Conservation (phyloP, 2,797 vertebrate genomes). For the Lates japonicus region DNA sequence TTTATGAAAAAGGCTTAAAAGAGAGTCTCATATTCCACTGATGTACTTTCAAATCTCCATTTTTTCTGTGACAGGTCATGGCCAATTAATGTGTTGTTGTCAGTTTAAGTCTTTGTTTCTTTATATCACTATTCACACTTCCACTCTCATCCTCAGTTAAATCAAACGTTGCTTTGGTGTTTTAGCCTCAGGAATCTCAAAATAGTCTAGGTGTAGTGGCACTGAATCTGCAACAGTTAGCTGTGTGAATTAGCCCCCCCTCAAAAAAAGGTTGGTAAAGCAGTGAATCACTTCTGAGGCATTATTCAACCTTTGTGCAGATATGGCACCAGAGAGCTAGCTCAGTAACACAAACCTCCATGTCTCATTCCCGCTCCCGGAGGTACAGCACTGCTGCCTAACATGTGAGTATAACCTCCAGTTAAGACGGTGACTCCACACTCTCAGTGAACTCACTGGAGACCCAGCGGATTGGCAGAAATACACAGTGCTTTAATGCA, state of each 20-base stretch:
- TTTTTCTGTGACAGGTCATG: constrained; percentile 6
- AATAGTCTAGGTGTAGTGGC: constrained; percentile 51
- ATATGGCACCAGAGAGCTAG: constrained; percentile 49
- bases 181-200: constrained; percentile 41
- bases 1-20: background rate
- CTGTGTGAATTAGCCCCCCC: constrained; percentile 55
- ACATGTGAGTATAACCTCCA: constrained; percentile 59
- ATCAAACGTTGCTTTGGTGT: constrained; percentile 57
- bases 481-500: constrained; percentile 40
- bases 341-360: constrained; percentile 65
- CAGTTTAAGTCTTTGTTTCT: constrained; percentile 5
- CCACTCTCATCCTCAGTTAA: constrained; percentile 35
- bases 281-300: constrained; percentile 60
- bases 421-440: constrained; percentile 56
- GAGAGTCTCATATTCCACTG: background rate
- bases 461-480: constrained; percentile 34
- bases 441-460: constrained; percentile 60
- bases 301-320: constrained; percentile 67
- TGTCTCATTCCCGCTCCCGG: constrained; percentile 59
- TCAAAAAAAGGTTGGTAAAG: constrained; percentile 23
- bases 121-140: constrained; percentile 19
- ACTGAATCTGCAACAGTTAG: constrained; percentile 50
- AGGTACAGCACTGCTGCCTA: constrained; percentile 36
- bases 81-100: constrained; percentile 28
- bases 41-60: background rate